A percentile compares a stretch with the other conserved stretches of the same genome.
These are phyloP conservation scores for Beris chalybata DNA, from an alignment of 2,888 invertebrate species.

Conservation along the genomic window DNA sequence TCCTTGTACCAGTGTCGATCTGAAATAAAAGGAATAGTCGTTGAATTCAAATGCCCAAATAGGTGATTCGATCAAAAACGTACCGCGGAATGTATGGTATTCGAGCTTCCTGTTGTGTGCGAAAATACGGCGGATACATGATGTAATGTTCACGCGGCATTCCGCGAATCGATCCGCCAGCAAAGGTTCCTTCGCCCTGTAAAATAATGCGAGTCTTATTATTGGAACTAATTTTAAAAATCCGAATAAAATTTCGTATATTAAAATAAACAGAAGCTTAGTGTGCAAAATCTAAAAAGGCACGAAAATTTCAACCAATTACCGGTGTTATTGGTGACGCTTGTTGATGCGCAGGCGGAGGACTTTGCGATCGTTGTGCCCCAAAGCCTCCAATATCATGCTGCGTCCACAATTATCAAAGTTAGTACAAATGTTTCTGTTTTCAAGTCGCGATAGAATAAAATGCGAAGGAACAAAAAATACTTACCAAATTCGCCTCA, in stretches of 20 bases:
- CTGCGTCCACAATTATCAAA: constrained; percentile 56
- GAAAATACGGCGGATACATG: constrained; percentile 58
- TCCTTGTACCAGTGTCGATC: constrained; percentile 44
- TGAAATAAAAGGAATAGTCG: constrained; percentile 37
- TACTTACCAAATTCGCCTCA: constrained; percentile 72
- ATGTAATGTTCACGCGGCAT: constrained; percentile 49
- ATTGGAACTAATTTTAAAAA: neutral
- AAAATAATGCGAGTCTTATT: neutral
- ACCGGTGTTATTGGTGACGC: constrained; percentile 73
- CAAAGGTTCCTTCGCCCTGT: constrained; percentile 59
- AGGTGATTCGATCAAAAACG: neutral
- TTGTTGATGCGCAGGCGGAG: constrained; percentile 84
- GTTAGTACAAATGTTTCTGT: neutral
- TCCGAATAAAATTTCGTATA: constrained; percentile 14
- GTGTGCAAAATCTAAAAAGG: neutral
- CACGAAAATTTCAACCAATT: constrained; percentile 45
- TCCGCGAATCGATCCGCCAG: constrained; percentile 52
- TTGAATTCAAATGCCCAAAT: neutral
- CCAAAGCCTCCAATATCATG: constrained; percentile 59
- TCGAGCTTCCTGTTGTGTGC: constrained; percentile 57
- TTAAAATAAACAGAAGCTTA: neutral
- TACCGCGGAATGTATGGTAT: constrained; percentile 46
- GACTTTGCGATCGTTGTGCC: constrained; percentile 65
- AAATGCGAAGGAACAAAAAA: neutral
- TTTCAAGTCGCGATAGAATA: neutral